Conservation (phyloP, 2,113 vertebrate species). For the Rhinopithecus roxellana region DNA sequence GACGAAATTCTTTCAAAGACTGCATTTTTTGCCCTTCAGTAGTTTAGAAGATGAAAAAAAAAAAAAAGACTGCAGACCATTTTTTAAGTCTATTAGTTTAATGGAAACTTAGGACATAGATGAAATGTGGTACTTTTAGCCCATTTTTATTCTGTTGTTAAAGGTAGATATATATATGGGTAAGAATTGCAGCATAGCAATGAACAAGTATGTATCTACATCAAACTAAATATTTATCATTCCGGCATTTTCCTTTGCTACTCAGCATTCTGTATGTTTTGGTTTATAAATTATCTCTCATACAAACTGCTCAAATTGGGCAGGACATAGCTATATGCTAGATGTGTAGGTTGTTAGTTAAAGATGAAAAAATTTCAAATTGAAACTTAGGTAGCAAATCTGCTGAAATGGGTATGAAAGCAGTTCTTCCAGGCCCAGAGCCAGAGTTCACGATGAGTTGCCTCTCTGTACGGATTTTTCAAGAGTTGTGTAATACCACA, state of each 20-base stretch:
- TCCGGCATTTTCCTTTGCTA: not conserved
- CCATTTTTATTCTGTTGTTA: not conserved
- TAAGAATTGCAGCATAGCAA: slow-evolving; percentile 48
- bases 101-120: not conserved
- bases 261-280: not conserved
- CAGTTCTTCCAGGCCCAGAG: not conserved
- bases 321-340: not conserved
- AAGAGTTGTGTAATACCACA: not conserved
- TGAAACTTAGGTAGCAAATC: not conserved
- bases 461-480: slow-evolving; percentile 18
- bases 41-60: not conserved
- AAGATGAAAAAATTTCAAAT: not conserved
- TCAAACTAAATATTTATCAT: slow-evolving; percentile 10
- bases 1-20: not conserved
- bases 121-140: slow-evolving; percentile 14
- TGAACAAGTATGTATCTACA: not conserved
- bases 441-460: not conserved
- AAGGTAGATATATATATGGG: not conserved
- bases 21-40: not conserved
- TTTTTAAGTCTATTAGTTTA: not conserved
- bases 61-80: not conserved
- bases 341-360: not conserved
- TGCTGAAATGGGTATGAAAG: not conserved
- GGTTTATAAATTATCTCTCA: not conserved
- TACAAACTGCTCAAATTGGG: not conserved